phyloP scores from a whole-genome alignment of 2,888 invertebrate species.

The Auanema sp. region DNA sequence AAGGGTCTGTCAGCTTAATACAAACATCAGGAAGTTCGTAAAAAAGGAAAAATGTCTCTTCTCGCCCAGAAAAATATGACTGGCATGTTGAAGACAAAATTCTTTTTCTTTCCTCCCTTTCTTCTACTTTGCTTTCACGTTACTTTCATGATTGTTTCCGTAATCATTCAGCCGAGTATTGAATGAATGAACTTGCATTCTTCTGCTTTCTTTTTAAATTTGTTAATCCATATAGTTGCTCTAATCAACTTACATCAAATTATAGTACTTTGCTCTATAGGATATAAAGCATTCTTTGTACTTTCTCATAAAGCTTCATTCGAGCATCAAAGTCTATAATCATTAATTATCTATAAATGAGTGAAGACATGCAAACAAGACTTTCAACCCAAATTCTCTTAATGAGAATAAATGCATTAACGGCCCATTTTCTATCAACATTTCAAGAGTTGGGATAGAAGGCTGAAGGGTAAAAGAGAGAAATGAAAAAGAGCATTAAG shows the following conservation, averaged over 20 bases:
- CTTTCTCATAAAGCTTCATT: neutral
- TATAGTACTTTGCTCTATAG: neutral
- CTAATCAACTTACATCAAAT: no score
- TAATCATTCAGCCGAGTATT: neutral
- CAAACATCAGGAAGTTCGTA: slow-evolving; percentile 1
- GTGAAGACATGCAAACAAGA: no score
- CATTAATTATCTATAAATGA: no score
- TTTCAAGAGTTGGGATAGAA: no score
- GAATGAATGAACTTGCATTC: neutral
- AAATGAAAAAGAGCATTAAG: no score
- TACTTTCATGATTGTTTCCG: neutral
- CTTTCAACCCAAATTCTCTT: no score
- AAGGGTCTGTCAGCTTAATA: no score
- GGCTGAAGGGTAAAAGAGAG: no score
- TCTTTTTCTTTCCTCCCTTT: neutral
- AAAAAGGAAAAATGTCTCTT: slow-evolving; percentile 1
- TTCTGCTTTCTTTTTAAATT: neutral
- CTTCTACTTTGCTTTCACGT: no score
- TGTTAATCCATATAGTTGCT: neutral
- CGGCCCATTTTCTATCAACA: no score
- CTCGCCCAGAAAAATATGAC: neutral
- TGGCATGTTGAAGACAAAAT: neutral
- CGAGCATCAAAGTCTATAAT: neutral
- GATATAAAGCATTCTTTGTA: no score
- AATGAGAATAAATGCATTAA: no score